Percentiles rank a stretch among this genome's conserved stretches.
These are phyloP conservation scores for Masnerella sp. DNA, from an alignment of 2,888 invertebrate genomes.

Conservation along the genomic window DNA sequence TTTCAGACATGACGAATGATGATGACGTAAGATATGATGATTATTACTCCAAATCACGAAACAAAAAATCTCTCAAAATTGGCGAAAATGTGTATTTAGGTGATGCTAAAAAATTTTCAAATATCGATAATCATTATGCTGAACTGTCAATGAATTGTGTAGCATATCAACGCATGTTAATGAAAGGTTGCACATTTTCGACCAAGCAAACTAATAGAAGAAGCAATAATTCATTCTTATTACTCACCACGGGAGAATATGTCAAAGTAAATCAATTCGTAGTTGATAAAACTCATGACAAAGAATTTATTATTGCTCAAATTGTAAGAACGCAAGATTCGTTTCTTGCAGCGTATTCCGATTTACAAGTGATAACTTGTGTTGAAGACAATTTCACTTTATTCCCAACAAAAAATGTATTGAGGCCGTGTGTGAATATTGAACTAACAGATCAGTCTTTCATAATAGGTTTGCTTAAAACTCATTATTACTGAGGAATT, in stretches of 20 bases:
- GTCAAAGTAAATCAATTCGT: neutral
- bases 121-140: neutral
- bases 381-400: neutral
- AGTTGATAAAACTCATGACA: constrained; percentile 2
- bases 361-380: neutral
- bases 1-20: neutral
- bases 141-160: neutral
- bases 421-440: neutral
- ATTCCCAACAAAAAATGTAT: neutral
- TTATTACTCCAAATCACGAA: neutral
- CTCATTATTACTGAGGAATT: neutral
- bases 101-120: neutral
- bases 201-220: neutral
- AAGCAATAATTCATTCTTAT: neutral
- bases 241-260: neutral
- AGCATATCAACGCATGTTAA: neutral
- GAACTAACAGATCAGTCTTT: neutral
- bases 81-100: neutral
- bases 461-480: neutral
- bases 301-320: neutral
- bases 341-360: neutral
- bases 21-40: neutral
- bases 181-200: neutral
- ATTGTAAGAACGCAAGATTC: neutral
- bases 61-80: neutral